Percentiles rank a stretch among this genome's conserved stretches.
Evolutionary conservation across 2,888 invertebrate species (phyloP).

Genomic region (Micoletzkya japonica): DNA sequence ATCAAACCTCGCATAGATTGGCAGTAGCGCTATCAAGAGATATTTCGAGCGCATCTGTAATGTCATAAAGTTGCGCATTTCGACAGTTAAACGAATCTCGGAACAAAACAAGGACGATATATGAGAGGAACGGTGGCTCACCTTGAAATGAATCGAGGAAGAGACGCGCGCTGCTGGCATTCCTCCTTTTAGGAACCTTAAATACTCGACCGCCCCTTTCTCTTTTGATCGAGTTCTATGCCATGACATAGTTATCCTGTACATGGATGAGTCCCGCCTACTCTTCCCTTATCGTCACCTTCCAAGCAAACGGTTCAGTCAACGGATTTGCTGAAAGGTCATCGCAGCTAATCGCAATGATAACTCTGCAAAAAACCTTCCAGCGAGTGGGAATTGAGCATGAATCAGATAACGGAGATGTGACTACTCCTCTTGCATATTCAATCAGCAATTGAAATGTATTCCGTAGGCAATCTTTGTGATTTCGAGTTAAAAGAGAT

Average conservation of each 20-base stretch:
- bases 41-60: slow-evolving; percentile 12
- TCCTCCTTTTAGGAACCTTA: background rate
- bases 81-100: background rate
- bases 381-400: no score
- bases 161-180: slow-evolving; percentile 16
- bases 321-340: background rate
- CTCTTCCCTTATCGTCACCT: background rate
- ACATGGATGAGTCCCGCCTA: slow-evolving; percentile 3
- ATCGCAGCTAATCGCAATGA: no score
- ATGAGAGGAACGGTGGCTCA: slow-evolving; percentile 7
- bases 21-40: slow-evolving; percentile 16
- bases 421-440: no score
- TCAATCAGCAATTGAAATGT: no score
- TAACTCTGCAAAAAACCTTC: no score
- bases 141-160: slow-evolving; percentile 23
- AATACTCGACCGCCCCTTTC: slow-evolving; percentile 21
- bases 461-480: no score
- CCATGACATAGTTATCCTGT: slow-evolving; percentile 24
- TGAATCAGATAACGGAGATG: no score
- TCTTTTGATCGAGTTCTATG: slow-evolving; percentile 27
- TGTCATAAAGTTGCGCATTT: background rate
- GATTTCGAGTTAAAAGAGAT: no score
- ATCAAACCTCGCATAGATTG: slow-evolving; percentile 21
- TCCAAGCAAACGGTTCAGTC: background rate
- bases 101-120: background rate